A percentile compares a stretch with the other conserved stretches of the same genome.
phyloP scores from a whole-genome alignment of 2,113 vertebrate species.

The Macheiramphus alcinus region DNA sequence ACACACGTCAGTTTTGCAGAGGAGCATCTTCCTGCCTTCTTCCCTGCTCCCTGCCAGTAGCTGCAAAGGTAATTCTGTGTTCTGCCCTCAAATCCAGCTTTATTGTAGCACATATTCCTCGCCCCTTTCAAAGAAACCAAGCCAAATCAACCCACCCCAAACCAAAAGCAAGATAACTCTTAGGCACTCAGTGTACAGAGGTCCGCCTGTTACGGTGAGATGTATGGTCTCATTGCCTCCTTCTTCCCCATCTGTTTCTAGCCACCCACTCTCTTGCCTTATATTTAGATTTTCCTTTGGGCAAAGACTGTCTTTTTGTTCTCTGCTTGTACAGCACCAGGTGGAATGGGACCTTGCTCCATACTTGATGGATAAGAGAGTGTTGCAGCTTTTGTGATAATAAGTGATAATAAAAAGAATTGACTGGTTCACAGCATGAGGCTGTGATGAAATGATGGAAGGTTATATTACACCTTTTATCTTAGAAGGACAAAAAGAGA shows the following conservation, averaged over 20 bases:
- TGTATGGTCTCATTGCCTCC: not conserved
- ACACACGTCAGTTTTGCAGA: not conserved
- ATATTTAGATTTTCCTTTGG: not conserved
- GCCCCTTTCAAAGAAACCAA: not conserved
- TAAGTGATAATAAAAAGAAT: slow-evolving; percentile 46
- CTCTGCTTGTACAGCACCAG: not conserved
- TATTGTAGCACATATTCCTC: not conserved
- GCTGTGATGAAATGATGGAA: not conserved
- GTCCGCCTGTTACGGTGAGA: not conserved
- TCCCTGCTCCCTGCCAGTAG: not conserved
- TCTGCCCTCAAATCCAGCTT: not conserved
- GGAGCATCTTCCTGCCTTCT: not conserved
- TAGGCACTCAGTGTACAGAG: not conserved
- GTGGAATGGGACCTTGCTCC: not conserved
- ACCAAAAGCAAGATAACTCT: not conserved
- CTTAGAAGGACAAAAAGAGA: not conserved
- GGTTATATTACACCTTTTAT: not conserved
- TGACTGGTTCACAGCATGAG: not conserved
- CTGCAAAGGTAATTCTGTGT: not conserved
- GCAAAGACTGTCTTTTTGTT: not conserved
- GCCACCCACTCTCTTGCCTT: not conserved
- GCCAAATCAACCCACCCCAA: not conserved
- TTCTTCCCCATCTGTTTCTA: not conserved
- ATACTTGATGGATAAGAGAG: not conserved
- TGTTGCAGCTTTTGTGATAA: not conserved